Percentiles rank a stretch among this genome's conserved stretches.
These are phyloP conservation scores for Drosophila insularis DNA, from an alignment of 1,140 invertebrate genomes.

Conservation along the genomic window DNA sequence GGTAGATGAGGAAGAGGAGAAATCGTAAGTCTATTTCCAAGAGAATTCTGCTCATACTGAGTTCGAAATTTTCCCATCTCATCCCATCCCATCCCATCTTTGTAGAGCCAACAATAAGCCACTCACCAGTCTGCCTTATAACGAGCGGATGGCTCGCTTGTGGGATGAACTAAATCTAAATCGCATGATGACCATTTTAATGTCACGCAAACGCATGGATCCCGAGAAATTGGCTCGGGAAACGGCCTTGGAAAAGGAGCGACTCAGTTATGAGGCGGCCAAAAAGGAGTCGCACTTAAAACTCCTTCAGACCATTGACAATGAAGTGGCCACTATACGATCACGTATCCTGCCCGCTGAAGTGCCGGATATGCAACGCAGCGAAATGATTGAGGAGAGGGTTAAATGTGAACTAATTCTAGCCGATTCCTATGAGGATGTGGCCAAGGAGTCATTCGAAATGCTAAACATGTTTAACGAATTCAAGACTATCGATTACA, in stretches of 20 bases:
- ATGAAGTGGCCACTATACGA: slow-evolving; percentile 66
- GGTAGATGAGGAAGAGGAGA: slow-evolving; percentile 20
- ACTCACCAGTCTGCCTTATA: slow-evolving; percentile 38
- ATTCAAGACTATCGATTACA: slow-evolving; percentile 63
- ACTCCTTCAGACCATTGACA: slow-evolving; percentile 52
- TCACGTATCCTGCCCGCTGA: slow-evolving; percentile 68
- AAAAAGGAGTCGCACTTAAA: slow-evolving; percentile 70
- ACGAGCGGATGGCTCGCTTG: slow-evolving; percentile 63
- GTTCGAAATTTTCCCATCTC: not conserved
- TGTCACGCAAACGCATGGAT: slow-evolving; percentile 78
- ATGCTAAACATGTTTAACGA: slow-evolving; percentile 49
- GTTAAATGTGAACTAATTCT: slow-evolving; percentile 49
- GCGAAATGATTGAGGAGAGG: slow-evolving; percentile 66
- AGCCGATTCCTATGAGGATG: slow-evolving; percentile 50
- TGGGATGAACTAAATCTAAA: slow-evolving; percentile 79
- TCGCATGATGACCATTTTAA: slow-evolving; percentile 72
- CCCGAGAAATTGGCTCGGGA: slow-evolving; percentile 72
- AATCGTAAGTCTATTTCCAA: slow-evolving; percentile 20
- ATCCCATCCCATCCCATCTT: too few relatives aligned
- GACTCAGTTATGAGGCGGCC: slow-evolving; percentile 62
- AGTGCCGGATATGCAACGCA: slow-evolving; percentile 60
- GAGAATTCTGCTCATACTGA: not conserved
- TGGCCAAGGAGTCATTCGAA: slow-evolving; percentile 42
- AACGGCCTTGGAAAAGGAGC: slow-evolving; percentile 76
- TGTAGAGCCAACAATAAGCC: not conserved